These are phyloP conservation scores for Tiphia femorata DNA, from an alignment of 2,888 invertebrate species.

Conservation along the genomic window DNA sequence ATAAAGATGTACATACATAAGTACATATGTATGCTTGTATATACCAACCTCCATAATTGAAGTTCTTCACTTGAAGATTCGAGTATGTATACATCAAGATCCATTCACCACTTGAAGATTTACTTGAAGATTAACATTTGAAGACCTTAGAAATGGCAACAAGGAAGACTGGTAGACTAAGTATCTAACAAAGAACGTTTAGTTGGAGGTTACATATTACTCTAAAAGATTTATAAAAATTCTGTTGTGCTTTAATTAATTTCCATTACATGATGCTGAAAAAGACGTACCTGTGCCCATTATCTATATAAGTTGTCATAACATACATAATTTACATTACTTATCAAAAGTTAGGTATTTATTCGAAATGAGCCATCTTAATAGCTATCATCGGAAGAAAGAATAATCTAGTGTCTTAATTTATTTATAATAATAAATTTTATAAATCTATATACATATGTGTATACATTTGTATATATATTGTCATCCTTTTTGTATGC, in stretches of 20 bases:
- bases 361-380: background rate
- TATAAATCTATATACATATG: background rate
- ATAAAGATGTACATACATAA: background rate
- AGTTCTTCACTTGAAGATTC: constrained; percentile 24
- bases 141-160: background rate
- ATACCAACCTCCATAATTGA: constrained; percentile 22
- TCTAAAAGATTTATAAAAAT: background rate
- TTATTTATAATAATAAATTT: background rate
- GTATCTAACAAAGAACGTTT: background rate
- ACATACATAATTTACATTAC: no score
- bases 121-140: constrained; percentile 26
- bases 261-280: background rate
- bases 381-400: no score
- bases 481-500: no score
- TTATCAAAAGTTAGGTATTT: background rate
- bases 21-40: constrained; percentile 5
- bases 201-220: no score
- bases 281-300: background rate
- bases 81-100: constrained; percentile 7
- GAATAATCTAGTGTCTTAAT: no score
- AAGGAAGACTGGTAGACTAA: constrained; percentile 13
- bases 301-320: no score
- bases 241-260: background rate
- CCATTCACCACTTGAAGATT: constrained; percentile 29
- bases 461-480: constrained; percentile 9